Evolutionary conservation across 2,888 invertebrate genomes (phyloP).

Genomic region (Spodoptera littoralis): DNA sequence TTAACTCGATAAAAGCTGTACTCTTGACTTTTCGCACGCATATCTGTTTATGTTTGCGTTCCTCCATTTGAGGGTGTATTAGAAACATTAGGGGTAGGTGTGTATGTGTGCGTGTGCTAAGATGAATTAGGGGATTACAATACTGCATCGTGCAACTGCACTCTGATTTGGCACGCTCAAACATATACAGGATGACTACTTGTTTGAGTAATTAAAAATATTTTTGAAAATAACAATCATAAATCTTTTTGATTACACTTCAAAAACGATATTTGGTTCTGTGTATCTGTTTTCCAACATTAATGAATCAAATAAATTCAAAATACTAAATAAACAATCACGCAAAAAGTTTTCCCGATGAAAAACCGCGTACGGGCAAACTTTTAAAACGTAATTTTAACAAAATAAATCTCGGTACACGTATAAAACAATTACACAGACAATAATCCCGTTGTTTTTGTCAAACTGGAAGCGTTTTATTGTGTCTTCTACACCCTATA

Average conservation of each 20-base stretch:
- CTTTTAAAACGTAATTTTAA: conserved; percentile 52
- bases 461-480: conserved; percentile 79
- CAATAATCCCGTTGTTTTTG: conserved; percentile 80
- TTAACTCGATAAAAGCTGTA: conserved; percentile 60
- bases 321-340: conserved; percentile 10
- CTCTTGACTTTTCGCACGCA: conserved; percentile 88
- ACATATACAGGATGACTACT: conserved; percentile 71
- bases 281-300: not conserved
- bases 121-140: conserved; percentile 88
- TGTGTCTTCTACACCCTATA: conserved; percentile 83
- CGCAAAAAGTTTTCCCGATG: conserved; percentile 38
- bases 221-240: not conserved
- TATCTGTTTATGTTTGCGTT: conserved; percentile 81
- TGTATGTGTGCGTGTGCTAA: conserved; percentile 66
- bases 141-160: conserved; percentile 87
- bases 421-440: conserved; percentile 82
- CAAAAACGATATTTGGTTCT: too few species aligned
- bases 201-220: conserved; percentile 40
- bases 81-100: conserved; percentile 72
- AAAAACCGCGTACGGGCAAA: conserved; percentile 32
- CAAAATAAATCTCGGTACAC: conserved; percentile 69
- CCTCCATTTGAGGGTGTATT: conserved; percentile 79
- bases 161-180: conserved; percentile 85
- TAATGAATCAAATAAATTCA: conserved; percentile 14
- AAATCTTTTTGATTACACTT: not conserved